Evolutionary conservation across 1,140 invertebrate genomes (phyloP).

Genomic region (Drosophila nebulosa): DNA sequence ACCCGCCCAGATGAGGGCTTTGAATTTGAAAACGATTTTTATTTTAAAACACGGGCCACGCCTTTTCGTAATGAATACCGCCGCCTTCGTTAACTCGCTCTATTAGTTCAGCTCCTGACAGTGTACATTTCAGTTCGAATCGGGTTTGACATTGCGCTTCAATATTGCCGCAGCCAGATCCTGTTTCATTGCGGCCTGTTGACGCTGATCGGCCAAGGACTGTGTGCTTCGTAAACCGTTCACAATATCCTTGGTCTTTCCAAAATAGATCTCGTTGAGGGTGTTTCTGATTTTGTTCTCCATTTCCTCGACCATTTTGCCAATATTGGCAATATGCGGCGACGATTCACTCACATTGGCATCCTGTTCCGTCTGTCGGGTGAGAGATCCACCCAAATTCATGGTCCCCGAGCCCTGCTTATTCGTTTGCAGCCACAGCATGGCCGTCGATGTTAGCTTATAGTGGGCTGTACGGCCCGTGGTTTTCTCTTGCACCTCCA

Average conservation of each 20-base stretch:
- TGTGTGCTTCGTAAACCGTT: constrained; percentile 96
- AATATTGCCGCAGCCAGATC: constrained; percentile 92
- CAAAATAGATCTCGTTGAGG: constrained; percentile 99
- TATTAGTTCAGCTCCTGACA: not conserved
- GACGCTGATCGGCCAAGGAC: constrained; percentile 90
- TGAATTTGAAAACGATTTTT: constrained; percentile 38
- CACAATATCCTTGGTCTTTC: constrained; percentile 99
- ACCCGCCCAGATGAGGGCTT: not conserved
- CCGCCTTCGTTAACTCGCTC: constrained; percentile 26
- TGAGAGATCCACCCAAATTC: constrained; percentile 98
- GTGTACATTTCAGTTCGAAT: constrained; percentile 65
- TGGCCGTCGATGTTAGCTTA: constrained; percentile 99
- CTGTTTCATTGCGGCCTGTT: constrained; percentile 91
- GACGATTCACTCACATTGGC: constrained; percentile 93
- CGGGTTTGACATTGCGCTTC: constrained; percentile 83
- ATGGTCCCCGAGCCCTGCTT: constrained; percentile 98
- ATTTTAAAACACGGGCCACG: constrained; percentile 18
- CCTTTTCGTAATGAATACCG: constrained; percentile 25
- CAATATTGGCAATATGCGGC: constrained; percentile 99
- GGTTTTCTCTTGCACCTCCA: constrained; percentile 98
- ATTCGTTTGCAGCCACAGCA: constrained; percentile 99
- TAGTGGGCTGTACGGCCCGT: constrained; percentile 97
- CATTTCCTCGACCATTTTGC: constrained; percentile 98
- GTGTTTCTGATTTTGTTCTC: constrained; percentile 99
- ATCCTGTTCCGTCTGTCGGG: constrained; percentile 97